Conservation (phyloP, 2,888 invertebrate genomes). For the Tricholauxania praeusta region DNA sequence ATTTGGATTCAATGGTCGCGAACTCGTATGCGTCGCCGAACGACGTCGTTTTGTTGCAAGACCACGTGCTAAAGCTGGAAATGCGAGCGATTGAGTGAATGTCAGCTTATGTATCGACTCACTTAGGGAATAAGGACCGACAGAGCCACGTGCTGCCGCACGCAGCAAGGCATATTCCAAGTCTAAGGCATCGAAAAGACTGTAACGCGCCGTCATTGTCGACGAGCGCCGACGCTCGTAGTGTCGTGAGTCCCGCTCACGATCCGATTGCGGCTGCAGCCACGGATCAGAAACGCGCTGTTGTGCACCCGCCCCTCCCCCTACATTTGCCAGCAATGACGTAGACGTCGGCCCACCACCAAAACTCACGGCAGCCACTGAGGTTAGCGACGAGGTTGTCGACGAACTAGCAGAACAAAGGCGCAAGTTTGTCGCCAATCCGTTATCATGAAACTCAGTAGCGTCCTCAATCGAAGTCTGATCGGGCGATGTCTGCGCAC, state of each 20-base stretch:
- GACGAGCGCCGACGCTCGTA: constrained; percentile 72
- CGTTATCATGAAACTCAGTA: constrained; percentile 68
- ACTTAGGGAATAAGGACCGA: constrained; percentile 78
- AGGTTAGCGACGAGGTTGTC: constrained; percentile 73
- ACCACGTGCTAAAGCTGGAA: constrained; percentile 78
- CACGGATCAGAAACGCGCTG: constrained; percentile 68
- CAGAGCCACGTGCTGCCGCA: constrained; percentile 78
- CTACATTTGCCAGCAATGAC: constrained; percentile 66
- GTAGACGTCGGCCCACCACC: constrained; percentile 71
- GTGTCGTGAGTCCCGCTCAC: constrained; percentile 62
- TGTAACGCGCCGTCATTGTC: constrained; percentile 75
- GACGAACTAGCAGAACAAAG: constrained; percentile 70
- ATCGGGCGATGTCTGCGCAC: constrained; percentile 64
- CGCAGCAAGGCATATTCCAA: constrained; percentile 77
- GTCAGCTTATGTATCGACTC: constrained; percentile 80
- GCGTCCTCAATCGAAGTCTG: constrained; percentile 68
- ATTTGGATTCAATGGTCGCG: constrained; percentile 72
- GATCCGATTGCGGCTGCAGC: constrained; percentile 67
- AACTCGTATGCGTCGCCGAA: constrained; percentile 70
- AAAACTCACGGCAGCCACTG: constrained; percentile 67
- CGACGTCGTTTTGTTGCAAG: constrained; percentile 74
- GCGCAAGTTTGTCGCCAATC: constrained; percentile 63
- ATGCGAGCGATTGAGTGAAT: constrained; percentile 80
- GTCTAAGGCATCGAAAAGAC: constrained; percentile 78
- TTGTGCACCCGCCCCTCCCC: constrained; percentile 59